Conservation (phyloP, 2,888 invertebrate genomes). For the Phalera bucephala region DNA sequence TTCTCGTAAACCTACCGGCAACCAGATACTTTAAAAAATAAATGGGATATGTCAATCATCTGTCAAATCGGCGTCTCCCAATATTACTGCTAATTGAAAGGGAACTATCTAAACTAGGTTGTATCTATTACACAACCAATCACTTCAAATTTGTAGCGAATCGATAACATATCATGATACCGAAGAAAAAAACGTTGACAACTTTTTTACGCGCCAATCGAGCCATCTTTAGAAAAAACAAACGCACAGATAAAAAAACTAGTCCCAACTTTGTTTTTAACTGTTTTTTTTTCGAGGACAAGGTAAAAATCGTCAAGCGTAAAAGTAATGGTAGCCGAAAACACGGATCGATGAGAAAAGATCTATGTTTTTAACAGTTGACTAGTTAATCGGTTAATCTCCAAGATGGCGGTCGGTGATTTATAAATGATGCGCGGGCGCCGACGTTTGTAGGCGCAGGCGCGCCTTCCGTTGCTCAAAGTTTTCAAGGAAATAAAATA, state of each 20-base stretch:
- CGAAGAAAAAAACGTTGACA: slow-evolving; percentile 3
- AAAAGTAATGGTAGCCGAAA: slow-evolving; percentile 57
- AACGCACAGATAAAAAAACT: slow-evolving; percentile 12
- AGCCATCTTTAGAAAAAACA: slow-evolving; percentile 1
- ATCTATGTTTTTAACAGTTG: slow-evolving; percentile 64
- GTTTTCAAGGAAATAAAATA: background rate
- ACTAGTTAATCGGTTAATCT: slow-evolving; percentile 74
- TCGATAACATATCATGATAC: slow-evolving; percentile 36
- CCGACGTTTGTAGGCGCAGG: slow-evolving; percentile 46
- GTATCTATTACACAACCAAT: slow-evolving; percentile 56
- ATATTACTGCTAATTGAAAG: slow-evolving; percentile 2
- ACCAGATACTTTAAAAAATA: slow-evolving; percentile 9
- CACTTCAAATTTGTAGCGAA: slow-evolving; percentile 45
- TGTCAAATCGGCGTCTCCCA: slow-evolving; percentile 32
- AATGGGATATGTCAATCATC: slow-evolving; percentile 54
- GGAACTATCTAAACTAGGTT: slow-evolving; percentile 30
- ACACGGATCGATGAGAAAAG: slow-evolving; percentile 40
- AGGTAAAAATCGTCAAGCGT: slow-evolving; percentile 52
- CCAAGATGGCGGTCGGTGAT: slow-evolving; percentile 64
- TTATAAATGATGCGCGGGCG: slow-evolving; percentile 68
- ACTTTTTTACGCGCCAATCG: background rate
- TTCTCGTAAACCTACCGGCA: slow-evolving; percentile 1
- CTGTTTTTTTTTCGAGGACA: slow-evolving; percentile 14
- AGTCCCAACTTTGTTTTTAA: slow-evolving; percentile 9
- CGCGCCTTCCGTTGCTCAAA: slow-evolving; percentile 15